Evolutionary conservation across 2,797 vertebrate species (phyloP).

Genomic region (Rhynchonycteris naso): DNA sequence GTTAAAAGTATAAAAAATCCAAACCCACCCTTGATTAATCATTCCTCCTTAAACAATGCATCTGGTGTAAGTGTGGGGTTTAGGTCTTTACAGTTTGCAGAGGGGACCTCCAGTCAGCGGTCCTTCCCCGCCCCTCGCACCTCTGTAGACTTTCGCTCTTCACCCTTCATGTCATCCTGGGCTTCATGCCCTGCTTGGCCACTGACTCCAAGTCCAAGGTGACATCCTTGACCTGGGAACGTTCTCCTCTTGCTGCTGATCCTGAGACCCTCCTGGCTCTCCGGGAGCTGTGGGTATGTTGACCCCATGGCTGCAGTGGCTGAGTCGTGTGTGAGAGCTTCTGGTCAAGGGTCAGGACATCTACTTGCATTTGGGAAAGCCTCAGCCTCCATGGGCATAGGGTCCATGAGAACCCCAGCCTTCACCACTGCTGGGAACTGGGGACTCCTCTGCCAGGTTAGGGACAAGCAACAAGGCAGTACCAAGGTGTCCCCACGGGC

Average conservation of each 20-base stretch:
- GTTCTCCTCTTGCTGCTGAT: background rate
- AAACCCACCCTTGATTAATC: background rate
- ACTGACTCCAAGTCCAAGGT: background rate
- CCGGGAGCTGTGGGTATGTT: background rate
- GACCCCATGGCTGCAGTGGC: background rate
- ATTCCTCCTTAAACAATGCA: background rate
- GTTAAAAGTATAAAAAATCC: background rate
- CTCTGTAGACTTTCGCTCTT: background rate
- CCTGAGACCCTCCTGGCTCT: background rate
- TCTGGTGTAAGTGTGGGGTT: background rate
- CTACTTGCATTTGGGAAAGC: background rate
- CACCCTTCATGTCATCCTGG: rapidly evolving
- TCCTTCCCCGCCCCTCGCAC: too few relatives aligned
- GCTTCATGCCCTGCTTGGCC: rapidly evolving
- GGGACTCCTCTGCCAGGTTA: background rate
- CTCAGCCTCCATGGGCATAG: background rate
- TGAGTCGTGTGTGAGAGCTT: background rate
- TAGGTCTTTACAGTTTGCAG: background rate
- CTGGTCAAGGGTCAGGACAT: background rate
- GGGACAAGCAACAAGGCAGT: background rate
- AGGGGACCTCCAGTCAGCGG: background rate
- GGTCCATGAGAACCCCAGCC: background rate
- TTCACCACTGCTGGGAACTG: background rate
- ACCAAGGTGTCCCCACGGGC: background rate
- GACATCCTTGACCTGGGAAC: background rate